Percentiles rank a stretch among this genome's conserved stretches.
Conservation (phyloP, 30 jellyfish, hydroid and myxozoan species). For the Hydractinia echinata region DNA sequence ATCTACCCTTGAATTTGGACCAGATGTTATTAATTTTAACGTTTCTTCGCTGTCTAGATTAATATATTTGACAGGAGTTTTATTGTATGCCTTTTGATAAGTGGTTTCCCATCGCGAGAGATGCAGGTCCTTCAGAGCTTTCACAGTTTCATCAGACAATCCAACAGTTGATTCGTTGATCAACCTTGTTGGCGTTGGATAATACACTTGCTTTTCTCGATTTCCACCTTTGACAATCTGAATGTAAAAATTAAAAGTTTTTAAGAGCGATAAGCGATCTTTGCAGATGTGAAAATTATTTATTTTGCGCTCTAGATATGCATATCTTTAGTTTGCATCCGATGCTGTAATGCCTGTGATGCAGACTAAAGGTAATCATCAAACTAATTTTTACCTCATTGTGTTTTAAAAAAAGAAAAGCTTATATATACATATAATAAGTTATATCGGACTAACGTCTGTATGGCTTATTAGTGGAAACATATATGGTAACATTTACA, state of each 20-base stretch:
- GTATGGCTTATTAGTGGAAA: no score
- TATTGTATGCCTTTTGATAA: conserved; percentile 22
- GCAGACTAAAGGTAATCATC: no score
- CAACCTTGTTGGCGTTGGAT: conserved; percentile 72
- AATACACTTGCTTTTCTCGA: conserved; percentile 45
- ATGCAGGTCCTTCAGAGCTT: conserved; percentile 33
- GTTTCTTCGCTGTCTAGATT: conserved; percentile 11
- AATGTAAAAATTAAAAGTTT: background rate
- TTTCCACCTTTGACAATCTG: conserved; percentile 71
- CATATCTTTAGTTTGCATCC: no score
- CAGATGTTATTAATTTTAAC: background rate
- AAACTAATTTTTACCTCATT: no score
- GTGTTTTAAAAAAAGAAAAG: no score
- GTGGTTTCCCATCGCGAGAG: conserved; percentile 56
- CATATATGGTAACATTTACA: no score
- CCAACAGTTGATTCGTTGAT: conserved; percentile 40
- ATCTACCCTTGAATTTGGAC: conserved; percentile 4
- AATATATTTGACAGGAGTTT: background rate
- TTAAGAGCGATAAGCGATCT: background rate
- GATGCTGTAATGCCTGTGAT: no score
- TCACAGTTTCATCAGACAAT: conserved; percentile 45
- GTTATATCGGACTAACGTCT: no score
- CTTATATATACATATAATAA: no score
- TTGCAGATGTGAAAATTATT: no score
- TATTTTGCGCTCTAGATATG: no score